A percentile compares a stretch with the other conserved stretches of the same genome.
These are phyloP conservation scores for Drosophila anceps DNA, from an alignment of 2,888 invertebrate genomes.

Conservation along the genomic window DNA sequence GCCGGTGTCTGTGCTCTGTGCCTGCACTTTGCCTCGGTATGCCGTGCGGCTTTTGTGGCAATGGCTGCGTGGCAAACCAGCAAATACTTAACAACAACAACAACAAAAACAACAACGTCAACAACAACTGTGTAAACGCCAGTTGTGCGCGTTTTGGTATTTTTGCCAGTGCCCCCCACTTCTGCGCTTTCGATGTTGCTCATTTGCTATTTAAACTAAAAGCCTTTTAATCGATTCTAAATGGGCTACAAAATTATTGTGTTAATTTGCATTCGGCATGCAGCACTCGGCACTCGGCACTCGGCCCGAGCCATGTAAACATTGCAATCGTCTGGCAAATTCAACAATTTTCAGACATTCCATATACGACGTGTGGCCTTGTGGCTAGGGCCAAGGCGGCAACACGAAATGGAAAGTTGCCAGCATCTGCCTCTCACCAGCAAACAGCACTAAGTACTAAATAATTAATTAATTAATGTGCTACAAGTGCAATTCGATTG, in stretches of 20 bases:
- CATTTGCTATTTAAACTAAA: conserved; percentile 59
- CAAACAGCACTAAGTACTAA: conserved; percentile 16
- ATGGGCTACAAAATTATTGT: conserved; percentile 69
- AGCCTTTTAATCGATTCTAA: conserved; percentile 78
- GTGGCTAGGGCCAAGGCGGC: conserved; percentile 7
- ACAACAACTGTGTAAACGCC: conserved; percentile 28
- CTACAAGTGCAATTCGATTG: conserved; percentile 23
- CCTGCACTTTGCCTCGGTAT: conserved; percentile 69
- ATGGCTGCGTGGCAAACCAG: conserved; percentile 63
- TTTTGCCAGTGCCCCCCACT: conserved; percentile 25
- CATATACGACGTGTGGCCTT: conserved; percentile 22
- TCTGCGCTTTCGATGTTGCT: neutral
- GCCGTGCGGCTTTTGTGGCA: conserved; percentile 73
- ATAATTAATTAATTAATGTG: conserved; percentile 41
- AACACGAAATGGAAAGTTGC: conserved; percentile 30
- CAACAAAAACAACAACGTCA: conserved; percentile 15
- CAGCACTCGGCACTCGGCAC: conserved; percentile 6
- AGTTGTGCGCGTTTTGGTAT: conserved; percentile 45
- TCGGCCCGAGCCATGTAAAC: conserved; percentile 29
- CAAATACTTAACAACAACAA: conserved; percentile 54
- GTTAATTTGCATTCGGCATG: conserved; percentile 43
- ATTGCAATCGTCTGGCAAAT: conserved; percentile 19
- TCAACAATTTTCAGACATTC: conserved; percentile 2
- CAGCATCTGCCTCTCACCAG: conserved; percentile 5
- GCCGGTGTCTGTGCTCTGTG: conserved; percentile 17